Evolutionary conservation across 2,797 vertebrate species (phyloP).

Genomic region (Squalus acanthias): DNA sequence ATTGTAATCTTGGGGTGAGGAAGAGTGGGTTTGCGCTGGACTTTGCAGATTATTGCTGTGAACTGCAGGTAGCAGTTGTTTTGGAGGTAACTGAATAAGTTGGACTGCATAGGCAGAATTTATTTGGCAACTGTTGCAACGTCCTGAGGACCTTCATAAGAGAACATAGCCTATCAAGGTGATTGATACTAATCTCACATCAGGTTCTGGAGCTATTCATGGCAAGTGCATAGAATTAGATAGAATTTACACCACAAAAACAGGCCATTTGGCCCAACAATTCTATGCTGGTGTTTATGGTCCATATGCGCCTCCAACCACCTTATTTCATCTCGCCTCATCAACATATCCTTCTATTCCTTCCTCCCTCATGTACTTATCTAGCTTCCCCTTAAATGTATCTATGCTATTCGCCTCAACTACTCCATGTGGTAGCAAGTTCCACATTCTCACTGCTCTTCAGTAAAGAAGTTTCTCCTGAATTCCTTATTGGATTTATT

Average conservation of each 20-base stretch:
- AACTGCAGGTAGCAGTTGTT: not conserved
- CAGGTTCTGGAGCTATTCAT: not conserved
- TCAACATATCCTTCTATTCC: too few relatives aligned
- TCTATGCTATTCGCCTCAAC: too few relatives aligned
- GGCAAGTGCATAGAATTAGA: not conserved
- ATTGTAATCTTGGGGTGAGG: not conserved
- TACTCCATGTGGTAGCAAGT: too few relatives aligned
- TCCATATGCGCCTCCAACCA: too few relatives aligned
- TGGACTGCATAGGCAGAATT: not conserved
- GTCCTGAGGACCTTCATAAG: not conserved
- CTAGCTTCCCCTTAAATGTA: too few relatives aligned
- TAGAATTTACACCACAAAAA: not conserved
- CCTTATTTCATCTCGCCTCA: too few relatives aligned
- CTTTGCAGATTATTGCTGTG: not conserved
- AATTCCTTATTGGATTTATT: too few relatives aligned
- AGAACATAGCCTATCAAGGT: not conserved
- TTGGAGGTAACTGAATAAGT: not conserved
- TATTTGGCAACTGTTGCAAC: not conserved
- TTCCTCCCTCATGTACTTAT: too few relatives aligned
- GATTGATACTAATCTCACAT: not conserved
- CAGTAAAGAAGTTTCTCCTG: too few relatives aligned
- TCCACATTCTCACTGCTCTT: too few relatives aligned
- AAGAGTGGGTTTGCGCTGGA: not conserved
- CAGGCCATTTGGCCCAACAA: not conserved
- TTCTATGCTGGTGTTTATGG: not conserved